Evolutionary conservation across 2,797 vertebrate species (phyloP).

Genomic region (Sebastes paucispinis): DNA sequence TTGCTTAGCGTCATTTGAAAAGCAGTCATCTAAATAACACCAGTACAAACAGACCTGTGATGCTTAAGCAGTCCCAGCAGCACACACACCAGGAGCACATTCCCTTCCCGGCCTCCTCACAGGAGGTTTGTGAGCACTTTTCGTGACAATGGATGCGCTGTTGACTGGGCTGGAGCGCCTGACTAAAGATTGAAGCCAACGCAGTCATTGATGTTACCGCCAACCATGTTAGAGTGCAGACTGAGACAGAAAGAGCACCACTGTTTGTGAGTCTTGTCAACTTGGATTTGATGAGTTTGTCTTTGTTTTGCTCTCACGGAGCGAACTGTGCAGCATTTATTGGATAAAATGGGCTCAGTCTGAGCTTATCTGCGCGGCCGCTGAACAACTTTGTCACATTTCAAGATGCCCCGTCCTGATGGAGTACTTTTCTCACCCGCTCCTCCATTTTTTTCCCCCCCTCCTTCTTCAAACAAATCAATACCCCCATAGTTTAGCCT

Average conservation of each 20-base stretch:
- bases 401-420: slow-evolving; percentile 85
- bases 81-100: slow-evolving; percentile 29
- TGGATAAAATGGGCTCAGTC: slow-evolving; percentile 80
- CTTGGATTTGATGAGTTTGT: slow-evolving; percentile 77
- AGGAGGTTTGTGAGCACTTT: slow-evolving; percentile 14
- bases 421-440: slow-evolving; percentile 81
- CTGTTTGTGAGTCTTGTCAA: slow-evolving; percentile 68
- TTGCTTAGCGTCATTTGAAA: slow-evolving; percentile 54
- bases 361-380: slow-evolving; percentile 81
- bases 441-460: slow-evolving; percentile 52
- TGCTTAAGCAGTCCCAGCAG: slow-evolving; percentile 25
- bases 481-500: slow-evolving; percentile 86
- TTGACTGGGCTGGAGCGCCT: slow-evolving; percentile 47
- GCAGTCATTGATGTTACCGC: slow-evolving; percentile 53
- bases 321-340: slow-evolving; percentile 74
- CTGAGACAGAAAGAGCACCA: slow-evolving; percentile 46
- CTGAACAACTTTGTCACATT: slow-evolving; percentile 85
- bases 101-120: slow-evolving; percentile 25
- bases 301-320: slow-evolving; percentile 75
- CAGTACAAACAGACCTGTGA: slow-evolving; percentile 35
- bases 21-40: slow-evolving; percentile 52
- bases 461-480: slow-evolving; percentile 84
- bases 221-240: slow-evolving; percentile 38
- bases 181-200: slow-evolving; percentile 53
- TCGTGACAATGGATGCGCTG: slow-evolving; percentile 58